phyloP scores from a whole-genome alignment of 2,888 invertebrate genomes.

The Melipona bicolor region DNA sequence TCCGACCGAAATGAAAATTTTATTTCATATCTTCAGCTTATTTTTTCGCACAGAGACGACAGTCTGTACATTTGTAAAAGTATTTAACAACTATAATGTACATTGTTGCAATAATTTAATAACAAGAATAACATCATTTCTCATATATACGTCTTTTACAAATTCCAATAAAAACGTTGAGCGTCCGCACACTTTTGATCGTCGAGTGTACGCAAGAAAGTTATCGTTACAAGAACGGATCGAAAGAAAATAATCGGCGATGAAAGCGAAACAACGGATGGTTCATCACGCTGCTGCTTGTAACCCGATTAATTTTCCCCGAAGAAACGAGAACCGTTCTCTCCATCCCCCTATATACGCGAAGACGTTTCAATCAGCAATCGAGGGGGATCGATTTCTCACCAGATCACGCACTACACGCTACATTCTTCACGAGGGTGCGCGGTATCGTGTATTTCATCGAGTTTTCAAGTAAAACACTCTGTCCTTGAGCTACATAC shows the following conservation, averaged over 20 bases:
- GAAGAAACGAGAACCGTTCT: neutral
- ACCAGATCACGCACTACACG: neutral
- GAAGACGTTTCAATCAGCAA: slow-evolving; percentile 1
- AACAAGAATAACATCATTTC: no score
- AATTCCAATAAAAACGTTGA: no score
- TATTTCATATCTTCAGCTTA: no score
- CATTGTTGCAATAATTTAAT: no score
- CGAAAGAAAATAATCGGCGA: slow-evolving; percentile 1
- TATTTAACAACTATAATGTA: no score
- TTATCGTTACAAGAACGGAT: neutral
- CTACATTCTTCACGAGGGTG: neutral
- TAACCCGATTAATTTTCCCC: slow-evolving; percentile 10
- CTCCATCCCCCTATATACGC: neutral
- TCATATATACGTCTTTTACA: no score
- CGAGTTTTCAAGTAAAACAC: neutral
- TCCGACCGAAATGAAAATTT: no score
- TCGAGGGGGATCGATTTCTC: neutral
- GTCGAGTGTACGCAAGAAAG: no score
- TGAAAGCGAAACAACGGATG: neutral
- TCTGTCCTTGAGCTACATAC: neutral
- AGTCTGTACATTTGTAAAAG: no score
- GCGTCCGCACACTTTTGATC: no score
- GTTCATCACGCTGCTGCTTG: neutral
- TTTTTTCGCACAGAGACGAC: no score
- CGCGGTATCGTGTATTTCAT: neutral